Evolutionary conservation across 2,113 vertebrate genomes (phyloP), one percentile per base, ranked within the genome.

Genomic region (Euleptes europaea): DNA sequence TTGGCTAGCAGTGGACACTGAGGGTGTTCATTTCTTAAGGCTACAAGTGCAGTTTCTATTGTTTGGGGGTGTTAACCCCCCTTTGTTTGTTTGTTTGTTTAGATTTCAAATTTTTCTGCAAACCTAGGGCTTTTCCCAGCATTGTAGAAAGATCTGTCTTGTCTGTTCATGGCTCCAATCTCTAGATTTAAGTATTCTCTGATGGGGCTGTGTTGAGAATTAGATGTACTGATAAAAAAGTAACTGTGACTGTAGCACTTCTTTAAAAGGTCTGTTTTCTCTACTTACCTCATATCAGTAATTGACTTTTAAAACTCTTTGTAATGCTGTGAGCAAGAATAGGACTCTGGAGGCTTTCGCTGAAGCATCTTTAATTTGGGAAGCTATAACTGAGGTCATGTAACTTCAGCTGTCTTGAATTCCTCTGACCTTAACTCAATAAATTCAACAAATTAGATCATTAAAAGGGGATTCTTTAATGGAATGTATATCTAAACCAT

Each of bases 361-460:
- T 89, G 92, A 90, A 91, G 78, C 69, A 91, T 47, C 57, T 91
- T 93, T 88, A 83, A 72, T 28, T 79, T 65, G 82, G 83, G 86
- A 92, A 89, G 77, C 70, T 88, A 81, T 88, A 90, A 86, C 84
- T 75, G 80, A 91, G 70, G 80, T 92, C 69, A 89, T 91, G 84
- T 86, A 88, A 91, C 88, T 90, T 92, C 86, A 91, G 78, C 15
- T 91, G 44, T 84, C 89, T 93, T 89, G 84, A 23, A 86, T 42
- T 88, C 19, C 72, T 26, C 28, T 84, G 82, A 82, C 87, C 89
- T 88, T 86, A 88, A 87, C 87, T 89, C 86, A 90, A 91, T 86
- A 83, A 87, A 90, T 92, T 90, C 89, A 83, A 89, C 88, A 91
- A 89, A 82, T 92, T 38, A 88, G 91, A 84, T 80, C 83, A 86